A percentile compares a stretch with the other conserved stretches of the same genome.
Evolutionary conservation across 2,113 vertebrate species (phyloP).

Genomic region (Elephantulus edwardii): DNA sequence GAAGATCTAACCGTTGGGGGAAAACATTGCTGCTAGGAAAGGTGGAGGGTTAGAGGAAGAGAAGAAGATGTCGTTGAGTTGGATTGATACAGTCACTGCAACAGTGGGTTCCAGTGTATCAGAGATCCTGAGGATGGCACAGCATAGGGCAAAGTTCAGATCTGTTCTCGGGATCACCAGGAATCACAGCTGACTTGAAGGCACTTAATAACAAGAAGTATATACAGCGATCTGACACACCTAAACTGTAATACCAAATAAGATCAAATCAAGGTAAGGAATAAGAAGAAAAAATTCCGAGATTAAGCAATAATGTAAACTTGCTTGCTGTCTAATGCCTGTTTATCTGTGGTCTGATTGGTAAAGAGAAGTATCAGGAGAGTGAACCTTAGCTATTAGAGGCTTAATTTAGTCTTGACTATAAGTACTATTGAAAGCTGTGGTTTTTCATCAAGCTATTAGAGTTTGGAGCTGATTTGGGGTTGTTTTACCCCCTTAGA

Average conservation of each 20-base stretch:
- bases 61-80: too few species aligned
- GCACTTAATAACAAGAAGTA: too few species aligned
- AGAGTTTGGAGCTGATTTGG: too few species aligned
- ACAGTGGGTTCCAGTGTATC: too few species aligned
- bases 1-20: too few species aligned
- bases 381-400: slow-evolving; percentile 7
- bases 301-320: background rate
- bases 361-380: background rate
- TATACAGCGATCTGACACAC: background rate
- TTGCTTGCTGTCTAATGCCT: background rate
- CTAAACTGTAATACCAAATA: slow-evolving; percentile 22
- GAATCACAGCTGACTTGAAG: too few species aligned
- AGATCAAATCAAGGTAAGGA: slow-evolving; percentile 3
- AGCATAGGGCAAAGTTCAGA: too few species aligned
- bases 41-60: too few species aligned
- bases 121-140: too few species aligned
- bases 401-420: background rate
- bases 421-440: background rate
- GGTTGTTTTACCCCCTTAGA: background rate
- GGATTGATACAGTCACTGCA: too few species aligned
- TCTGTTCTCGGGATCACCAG: too few species aligned
- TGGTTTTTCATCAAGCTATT: background rate
- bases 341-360: background rate
- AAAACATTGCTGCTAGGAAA: too few species aligned
- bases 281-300: slow-evolving; percentile 26